A percentile compares a stretch with the other conserved stretches of the same genome.
Evolutionary conservation across 2,888 invertebrate genomes (phyloP).

Genomic region (Agriopis leucophaearia): DNA sequence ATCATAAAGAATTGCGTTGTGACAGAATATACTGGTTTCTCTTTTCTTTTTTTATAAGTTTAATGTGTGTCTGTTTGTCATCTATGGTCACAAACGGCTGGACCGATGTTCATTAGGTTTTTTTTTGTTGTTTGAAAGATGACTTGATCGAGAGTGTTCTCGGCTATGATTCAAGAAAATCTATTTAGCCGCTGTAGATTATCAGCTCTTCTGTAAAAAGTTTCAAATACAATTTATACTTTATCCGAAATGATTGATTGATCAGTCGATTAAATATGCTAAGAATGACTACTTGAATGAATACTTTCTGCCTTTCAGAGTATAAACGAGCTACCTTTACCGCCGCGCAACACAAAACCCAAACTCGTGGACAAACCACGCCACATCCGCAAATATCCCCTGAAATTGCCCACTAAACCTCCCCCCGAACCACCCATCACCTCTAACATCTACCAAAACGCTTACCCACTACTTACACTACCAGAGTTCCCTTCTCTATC

Average conservation of each 20-base stretch:
- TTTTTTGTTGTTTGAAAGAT: no score
- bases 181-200: no score
- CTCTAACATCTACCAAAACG: slow-evolving; percentile 72
- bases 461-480: slow-evolving; percentile 33
- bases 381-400: slow-evolving; percentile 73
- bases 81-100: no score
- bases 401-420: slow-evolving; percentile 56
- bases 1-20: no score
- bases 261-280: background rate
- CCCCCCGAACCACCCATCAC: slow-evolving; percentile 20
- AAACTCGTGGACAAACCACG: slow-evolving; percentile 74
- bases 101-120: no score
- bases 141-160: no score
- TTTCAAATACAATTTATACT: background rate
- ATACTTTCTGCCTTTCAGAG: slow-evolving; percentile 51
- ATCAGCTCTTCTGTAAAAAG: no score
- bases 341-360: slow-evolving; percentile 70
- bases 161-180: no score
- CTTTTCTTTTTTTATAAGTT: no score
- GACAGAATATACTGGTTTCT: no score
- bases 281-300: background rate
- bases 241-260: background rate
- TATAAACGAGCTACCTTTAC: slow-evolving; percentile 68
- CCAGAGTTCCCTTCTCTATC: background rate
- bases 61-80: no score